Conservation (phyloP, 2,797 vertebrate genomes). For the Tragopan temminckii region DNA sequence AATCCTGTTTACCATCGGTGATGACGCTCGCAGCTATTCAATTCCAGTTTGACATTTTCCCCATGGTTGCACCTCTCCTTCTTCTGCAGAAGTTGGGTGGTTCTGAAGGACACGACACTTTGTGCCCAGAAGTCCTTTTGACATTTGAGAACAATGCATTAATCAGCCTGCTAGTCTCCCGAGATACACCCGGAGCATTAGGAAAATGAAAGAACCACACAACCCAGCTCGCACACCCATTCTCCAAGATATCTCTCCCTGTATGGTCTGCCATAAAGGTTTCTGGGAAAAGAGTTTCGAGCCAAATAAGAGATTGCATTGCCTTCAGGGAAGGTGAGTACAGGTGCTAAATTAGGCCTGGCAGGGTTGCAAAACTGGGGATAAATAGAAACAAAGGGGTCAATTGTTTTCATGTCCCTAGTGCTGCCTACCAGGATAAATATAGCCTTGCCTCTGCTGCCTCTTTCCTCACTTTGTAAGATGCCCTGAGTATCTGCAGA, state of each 20-base stretch:
- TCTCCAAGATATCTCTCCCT: conserved; percentile 31
- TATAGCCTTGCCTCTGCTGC: conserved; percentile 29
- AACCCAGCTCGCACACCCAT: conserved; percentile 9
- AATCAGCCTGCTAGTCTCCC: conserved; percentile 32
- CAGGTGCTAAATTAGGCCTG: conserved; percentile 62
- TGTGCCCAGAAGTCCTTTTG: conserved; percentile 51
- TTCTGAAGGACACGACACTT: conserved; percentile 14
- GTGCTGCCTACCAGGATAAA: conserved; percentile 44
- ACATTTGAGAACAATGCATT: conserved; percentile 67
- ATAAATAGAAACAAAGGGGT: conserved; percentile 70
- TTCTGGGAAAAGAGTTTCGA: conserved; percentile 41
- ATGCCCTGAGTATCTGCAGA: neutral
- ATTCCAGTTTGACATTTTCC: conserved; percentile 50
- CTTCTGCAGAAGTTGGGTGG: conserved; percentile 37
- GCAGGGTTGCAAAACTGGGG: conserved; percentile 56
- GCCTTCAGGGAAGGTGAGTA: conserved; percentile 54
- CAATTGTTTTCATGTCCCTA: conserved; percentile 55
- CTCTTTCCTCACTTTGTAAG: neutral
- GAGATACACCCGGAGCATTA: conserved; percentile 4
- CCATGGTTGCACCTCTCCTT: conserved; percentile 29
- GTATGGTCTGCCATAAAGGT: neutral
- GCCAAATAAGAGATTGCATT: conserved; percentile 24
- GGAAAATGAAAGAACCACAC: conserved; percentile 5
- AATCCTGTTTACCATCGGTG: conserved; percentile 17
- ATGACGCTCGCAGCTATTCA: conserved; percentile 18